These are phyloP conservation scores for Ochlodes sylvanus DNA, from an alignment of 2,888 invertebrate species.

Conservation along the genomic window DNA sequence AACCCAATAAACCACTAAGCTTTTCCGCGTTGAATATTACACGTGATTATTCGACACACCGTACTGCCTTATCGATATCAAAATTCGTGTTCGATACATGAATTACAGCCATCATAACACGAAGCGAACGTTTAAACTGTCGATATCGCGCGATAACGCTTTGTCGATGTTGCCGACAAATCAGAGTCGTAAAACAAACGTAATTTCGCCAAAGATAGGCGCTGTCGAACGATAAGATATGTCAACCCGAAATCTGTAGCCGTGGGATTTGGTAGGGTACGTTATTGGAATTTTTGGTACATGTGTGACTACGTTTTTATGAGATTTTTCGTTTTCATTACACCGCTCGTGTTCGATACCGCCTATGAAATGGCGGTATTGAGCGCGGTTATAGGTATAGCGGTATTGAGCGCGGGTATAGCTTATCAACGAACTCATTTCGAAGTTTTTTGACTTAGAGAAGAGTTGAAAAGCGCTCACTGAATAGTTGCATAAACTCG, in stretches of 20 bases:
- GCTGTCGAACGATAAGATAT: conserved; percentile 75
- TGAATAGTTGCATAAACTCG: too few relatives aligned
- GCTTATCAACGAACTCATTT: too few relatives aligned
- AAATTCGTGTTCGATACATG: conserved; percentile 82
- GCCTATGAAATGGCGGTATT: conserved; percentile 14
- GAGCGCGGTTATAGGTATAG: not conserved
- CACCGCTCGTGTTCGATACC: conserved; percentile 10
- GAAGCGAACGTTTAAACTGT: conserved; percentile 69
- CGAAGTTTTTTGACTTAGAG: too few relatives aligned
- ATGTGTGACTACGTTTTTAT: conserved; percentile 40
- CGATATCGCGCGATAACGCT: conserved; percentile 66
- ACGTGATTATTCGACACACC: conserved; percentile 52
- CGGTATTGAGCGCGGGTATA: conserved; percentile 2
- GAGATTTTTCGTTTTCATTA: conserved; percentile 40
- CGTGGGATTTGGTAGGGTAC: conserved; percentile 71
- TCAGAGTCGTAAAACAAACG: conserved; percentile 84
- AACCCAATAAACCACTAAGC: too few relatives aligned
- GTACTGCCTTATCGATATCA: conserved; percentile 71
- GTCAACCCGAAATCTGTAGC: conserved; percentile 80
- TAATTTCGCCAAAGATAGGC: conserved; percentile 78
- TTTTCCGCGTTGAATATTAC: not conserved
- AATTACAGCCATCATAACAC: conserved; percentile 83
- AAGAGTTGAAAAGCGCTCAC: too few relatives aligned
- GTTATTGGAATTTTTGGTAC: conserved; percentile 68
- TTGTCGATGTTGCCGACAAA: conserved; percentile 79